These are phyloP conservation scores for Microplitis mediator DNA, from an alignment of 1,140 invertebrate species.

Conservation along the genomic window DNA sequence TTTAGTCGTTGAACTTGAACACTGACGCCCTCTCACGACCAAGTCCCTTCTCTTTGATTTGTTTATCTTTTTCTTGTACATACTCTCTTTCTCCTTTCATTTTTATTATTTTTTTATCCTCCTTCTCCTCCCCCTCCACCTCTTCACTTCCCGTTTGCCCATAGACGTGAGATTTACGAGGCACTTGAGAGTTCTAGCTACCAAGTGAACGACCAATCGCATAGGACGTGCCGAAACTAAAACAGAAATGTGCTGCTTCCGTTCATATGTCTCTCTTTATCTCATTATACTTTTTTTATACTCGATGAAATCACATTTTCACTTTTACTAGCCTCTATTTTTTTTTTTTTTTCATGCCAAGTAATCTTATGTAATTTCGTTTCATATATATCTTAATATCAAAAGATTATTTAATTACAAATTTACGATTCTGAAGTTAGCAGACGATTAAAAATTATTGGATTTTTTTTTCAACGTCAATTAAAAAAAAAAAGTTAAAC, in stretches of 20 bases:
- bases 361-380: neutral
- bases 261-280: slow-evolving; percentile 15
- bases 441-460: too few relatives aligned
- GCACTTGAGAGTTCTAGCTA: neutral
- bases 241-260: slow-evolving; percentile 20
- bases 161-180: slow-evolving; percentile 27
- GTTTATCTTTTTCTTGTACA: neutral
- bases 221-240: slow-evolving; percentile 20
- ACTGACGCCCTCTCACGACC: slow-evolving; percentile 9
- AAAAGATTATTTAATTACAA: too few relatives aligned
- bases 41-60: neutral
- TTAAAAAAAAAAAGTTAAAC: too few relatives aligned
- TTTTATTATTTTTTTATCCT: slow-evolving; percentile 13
- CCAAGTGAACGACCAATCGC: slow-evolving; percentile 19
- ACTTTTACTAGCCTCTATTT: neutral
- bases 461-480: too few relatives aligned
- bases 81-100: neutral
- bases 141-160: slow-evolving; percentile 12
- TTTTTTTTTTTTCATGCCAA: neutral
- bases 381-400: too few relatives aligned
- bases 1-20: slow-evolving; percentile 29
- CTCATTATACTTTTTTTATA: neutral
- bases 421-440: too few relatives aligned
- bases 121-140: slow-evolving; percentile 2
- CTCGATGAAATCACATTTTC: neutral